Conservation (phyloP, 2,888 invertebrate species). For the Papilio protenor region DNA sequence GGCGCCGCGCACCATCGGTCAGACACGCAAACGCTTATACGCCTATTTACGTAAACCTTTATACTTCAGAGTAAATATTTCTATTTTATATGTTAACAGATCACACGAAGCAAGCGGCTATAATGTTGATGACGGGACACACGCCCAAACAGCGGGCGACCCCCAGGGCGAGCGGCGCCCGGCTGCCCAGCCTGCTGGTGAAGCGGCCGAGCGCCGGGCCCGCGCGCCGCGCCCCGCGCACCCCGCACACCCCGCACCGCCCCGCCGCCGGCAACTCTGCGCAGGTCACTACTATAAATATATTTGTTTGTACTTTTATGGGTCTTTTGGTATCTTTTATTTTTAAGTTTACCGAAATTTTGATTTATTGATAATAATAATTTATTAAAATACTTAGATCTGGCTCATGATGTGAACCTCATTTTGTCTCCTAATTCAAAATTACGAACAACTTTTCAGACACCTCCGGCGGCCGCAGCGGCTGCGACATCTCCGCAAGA, state of each 20-base stretch:
- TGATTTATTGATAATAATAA: too few relatives aligned
- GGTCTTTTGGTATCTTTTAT: too few relatives aligned
- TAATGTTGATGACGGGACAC: constrained; percentile 77
- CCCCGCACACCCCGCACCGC: too few relatives aligned
- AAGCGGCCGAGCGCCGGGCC: background rate
- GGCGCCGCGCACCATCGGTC: constrained; percentile 63
- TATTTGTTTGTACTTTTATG: background rate
- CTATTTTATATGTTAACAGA: constrained; percentile 55
- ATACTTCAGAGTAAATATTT: background rate
- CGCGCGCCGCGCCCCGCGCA: background rate
- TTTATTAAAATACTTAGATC: too few relatives aligned
- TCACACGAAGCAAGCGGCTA: constrained; percentile 77
- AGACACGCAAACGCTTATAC: too few relatives aligned
- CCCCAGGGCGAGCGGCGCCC: background rate
- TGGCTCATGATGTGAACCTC: too few relatives aligned
- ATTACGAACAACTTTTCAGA: constrained; percentile 52
- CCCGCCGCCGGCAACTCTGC: background rate
- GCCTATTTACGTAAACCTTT: too few relatives aligned
- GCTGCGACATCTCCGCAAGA: constrained; percentile 49
- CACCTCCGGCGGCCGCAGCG: constrained; percentile 58
- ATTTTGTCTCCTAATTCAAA: too few relatives aligned
- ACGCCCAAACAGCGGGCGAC: constrained; percentile 53
- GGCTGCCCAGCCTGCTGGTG: constrained; percentile 8
- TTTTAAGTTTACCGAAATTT: too few relatives aligned
- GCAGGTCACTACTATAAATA: background rate